phyloP scores from a whole-genome alignment of 2,113 vertebrate species.

The Ia io region DNA sequence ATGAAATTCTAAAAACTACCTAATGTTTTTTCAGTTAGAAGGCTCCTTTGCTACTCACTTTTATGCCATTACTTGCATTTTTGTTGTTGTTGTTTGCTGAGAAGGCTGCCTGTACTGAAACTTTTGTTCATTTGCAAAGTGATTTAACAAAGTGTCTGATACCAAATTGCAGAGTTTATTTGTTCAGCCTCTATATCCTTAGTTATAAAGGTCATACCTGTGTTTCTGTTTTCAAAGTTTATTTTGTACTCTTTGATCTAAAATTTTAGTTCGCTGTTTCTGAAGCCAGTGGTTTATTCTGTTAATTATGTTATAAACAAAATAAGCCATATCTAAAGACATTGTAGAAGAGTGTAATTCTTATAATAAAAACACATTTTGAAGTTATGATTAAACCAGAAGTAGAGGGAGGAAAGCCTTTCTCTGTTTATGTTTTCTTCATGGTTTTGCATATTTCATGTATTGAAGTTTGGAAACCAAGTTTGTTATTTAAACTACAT shows the following conservation, averaged over 20 bases:
- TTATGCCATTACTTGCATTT: background rate
- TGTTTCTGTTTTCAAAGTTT: background rate
- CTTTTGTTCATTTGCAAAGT: background rate
- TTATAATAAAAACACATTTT: constrained; percentile 8
- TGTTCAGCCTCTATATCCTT: background rate
- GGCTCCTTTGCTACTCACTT: background rate
- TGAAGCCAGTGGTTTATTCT: background rate
- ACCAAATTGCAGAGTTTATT: background rate
- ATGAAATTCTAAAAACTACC: background rate
- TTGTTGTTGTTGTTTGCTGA: background rate
- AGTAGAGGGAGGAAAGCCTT: background rate
- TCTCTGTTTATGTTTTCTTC: background rate
- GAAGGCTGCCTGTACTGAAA: background rate
- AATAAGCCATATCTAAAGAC: background rate
- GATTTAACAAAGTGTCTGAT: background rate
- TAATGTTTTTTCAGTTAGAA: background rate
- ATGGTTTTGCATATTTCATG: background rate
- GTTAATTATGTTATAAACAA: background rate
- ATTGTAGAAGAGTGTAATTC: constrained; percentile 16
- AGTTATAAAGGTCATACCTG: background rate
- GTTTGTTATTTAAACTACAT: background rate
- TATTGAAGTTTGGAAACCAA: background rate
- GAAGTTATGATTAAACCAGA: constrained; percentile 15
- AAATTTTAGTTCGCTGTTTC: background rate
- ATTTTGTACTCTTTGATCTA: constrained; percentile 3